A percentile compares a stretch with the other conserved stretches of the same genome.
These are phyloP conservation scores for Apamea sordens DNA, from an alignment of 2,888 invertebrate species.

Conservation along the genomic window DNA sequence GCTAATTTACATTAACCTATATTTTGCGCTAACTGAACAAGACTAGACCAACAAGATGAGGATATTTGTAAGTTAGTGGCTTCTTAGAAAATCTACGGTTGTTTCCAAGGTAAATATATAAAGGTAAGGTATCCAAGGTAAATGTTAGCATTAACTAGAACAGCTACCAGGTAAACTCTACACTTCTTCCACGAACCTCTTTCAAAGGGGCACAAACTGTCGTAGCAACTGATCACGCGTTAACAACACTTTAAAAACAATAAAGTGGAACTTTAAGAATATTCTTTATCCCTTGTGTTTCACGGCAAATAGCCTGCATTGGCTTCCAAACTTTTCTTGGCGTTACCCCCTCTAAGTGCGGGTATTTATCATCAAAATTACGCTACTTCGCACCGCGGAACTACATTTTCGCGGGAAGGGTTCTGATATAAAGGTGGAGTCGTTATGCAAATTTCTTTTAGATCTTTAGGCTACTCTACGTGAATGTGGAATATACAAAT, in stretches of 20 bases:
- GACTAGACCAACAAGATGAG: background rate
- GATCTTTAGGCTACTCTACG: slow-evolving; percentile 63
- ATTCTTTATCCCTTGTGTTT: slow-evolving; percentile 46
- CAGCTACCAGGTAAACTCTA: background rate
- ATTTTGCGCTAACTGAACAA: background rate
- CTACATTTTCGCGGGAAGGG: slow-evolving; percentile 60
- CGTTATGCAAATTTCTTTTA: slow-evolving; percentile 71
- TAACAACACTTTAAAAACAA: slow-evolving; percentile 54
- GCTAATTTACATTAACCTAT: slow-evolving; percentile 3
- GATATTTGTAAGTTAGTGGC: background rate
- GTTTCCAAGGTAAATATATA: background rate
- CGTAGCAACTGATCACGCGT: slow-evolving; percentile 29
- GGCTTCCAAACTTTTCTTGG: slow-evolving; percentile 41
- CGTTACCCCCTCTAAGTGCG: slow-evolving; percentile 50
- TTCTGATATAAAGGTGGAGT: slow-evolving; percentile 64
- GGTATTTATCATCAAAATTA: slow-evolving; percentile 74
- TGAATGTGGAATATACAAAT: slow-evolving; percentile 61
- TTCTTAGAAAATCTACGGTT: background rate
- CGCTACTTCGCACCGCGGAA: slow-evolving; percentile 65
- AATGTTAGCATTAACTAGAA: background rate
- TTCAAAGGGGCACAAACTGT: slow-evolving; percentile 19
- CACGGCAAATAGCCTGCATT: slow-evolving; percentile 45
- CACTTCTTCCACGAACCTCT: slow-evolving; percentile 2
- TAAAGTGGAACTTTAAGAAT: slow-evolving; percentile 38
- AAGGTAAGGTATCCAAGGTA: background rate